These are phyloP conservation scores for Hoplostethus atlanticus DNA, from an alignment of 2,797 vertebrate species.

Conservation along the genomic window DNA sequence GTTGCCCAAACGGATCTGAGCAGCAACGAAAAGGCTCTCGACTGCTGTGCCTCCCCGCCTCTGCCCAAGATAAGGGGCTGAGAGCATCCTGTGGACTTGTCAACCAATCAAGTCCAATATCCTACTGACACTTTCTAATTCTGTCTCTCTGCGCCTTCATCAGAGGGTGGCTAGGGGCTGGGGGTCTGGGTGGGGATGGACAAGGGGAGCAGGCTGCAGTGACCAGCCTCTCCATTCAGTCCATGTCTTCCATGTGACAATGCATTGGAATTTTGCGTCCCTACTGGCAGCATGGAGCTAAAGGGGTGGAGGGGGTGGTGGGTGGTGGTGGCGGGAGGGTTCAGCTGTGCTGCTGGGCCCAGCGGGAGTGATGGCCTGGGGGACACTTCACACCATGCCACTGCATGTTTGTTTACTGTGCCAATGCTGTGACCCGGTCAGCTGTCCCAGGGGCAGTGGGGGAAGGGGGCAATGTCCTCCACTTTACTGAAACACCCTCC, in stretches of 20 bases:
- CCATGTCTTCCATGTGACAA: slow-evolving; percentile 28
- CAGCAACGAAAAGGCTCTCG: slow-evolving; percentile 60
- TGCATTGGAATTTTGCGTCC: slow-evolving; percentile 36
- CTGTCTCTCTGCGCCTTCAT: slow-evolving; percentile 32
- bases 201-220: slow-evolving; percentile 7
- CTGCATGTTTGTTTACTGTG: slow-evolving; percentile 76
- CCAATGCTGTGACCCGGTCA: slow-evolving; percentile 73
- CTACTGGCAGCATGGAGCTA: slow-evolving; percentile 3
- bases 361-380: slow-evolving; percentile 49
- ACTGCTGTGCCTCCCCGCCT: slow-evolving; percentile 35
- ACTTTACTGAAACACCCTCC: slow-evolving; percentile 61
- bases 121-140: slow-evolving; percentile 70
- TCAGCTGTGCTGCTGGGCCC: slow-evolving; percentile 54
- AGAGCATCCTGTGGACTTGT: slow-evolving; percentile 46
- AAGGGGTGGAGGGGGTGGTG: not conserved
- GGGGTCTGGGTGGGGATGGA: slow-evolving; percentile 28
- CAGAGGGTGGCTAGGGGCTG: slow-evolving; percentile 31
- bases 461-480: slow-evolving; percentile 54
- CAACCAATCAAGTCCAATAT: slow-evolving; percentile 56
- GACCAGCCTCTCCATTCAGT: slow-evolving; percentile 23
- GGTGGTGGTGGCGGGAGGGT: not conserved
- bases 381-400: slow-evolving; percentile 73
- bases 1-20: slow-evolving; percentile 47
- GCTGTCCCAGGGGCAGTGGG: slow-evolving; percentile 48
- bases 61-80: slow-evolving; percentile 47